phyloP scores from a whole-genome alignment of 2,888 invertebrate genomes.

The Chymomyza procnemis region DNA sequence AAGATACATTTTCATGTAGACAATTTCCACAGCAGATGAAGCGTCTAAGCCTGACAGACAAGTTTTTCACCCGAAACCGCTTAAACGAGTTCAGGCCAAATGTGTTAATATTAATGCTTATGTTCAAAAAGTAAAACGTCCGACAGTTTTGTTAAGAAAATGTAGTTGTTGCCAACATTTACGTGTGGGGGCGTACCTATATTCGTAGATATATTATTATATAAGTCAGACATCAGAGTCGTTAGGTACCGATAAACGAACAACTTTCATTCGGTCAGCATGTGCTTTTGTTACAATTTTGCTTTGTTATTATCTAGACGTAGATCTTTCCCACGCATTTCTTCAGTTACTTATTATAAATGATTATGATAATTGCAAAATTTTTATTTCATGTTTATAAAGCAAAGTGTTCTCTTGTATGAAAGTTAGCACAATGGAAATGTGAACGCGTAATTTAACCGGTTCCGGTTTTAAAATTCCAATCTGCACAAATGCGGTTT shows the following conservation, averaged over 20 bases:
- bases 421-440: too few relatives aligned
- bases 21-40: constrained; percentile 36
- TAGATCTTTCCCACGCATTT: constrained; percentile 52
- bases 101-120: constrained; percentile 57
- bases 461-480: too few relatives aligned
- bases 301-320: constrained; percentile 18
- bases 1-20: constrained; percentile 29
- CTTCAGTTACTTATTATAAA: constrained; percentile 20
- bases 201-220: constrained; percentile 39
- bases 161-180: constrained; percentile 5
- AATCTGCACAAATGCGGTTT: too few relatives aligned
- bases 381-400: too few relatives aligned
- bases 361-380: neutral
- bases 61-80: constrained; percentile 47
- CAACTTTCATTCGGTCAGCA: constrained; percentile 51
- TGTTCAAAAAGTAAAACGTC: neutral
- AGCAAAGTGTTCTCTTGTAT: too few relatives aligned
- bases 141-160: too few relatives aligned
- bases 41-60: constrained; percentile 20
- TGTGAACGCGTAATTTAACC: too few relatives aligned
- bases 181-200: constrained; percentile 48
- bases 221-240: constrained; percentile 34
- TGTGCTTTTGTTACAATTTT: constrained; percentile 5
- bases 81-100: constrained; percentile 22
- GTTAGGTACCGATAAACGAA: constrained; percentile 8